These are phyloP conservation scores for Mnemiopsis leidyi DNA, from an alignment of 37 sponge, comb jelly and placozoan genomes.

Conservation along the genomic window DNA sequence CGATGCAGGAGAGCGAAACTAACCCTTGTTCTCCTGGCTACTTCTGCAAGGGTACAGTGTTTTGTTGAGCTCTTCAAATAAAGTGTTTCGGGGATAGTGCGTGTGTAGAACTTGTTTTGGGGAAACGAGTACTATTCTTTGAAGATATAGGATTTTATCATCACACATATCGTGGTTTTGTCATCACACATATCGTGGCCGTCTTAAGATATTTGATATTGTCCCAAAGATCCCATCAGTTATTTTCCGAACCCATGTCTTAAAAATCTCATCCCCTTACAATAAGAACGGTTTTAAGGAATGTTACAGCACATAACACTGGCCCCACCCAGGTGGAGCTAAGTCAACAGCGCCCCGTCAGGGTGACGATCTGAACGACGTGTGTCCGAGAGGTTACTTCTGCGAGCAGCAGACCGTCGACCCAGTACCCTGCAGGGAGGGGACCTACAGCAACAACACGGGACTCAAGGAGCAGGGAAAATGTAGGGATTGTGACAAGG, in stretches of 20 bases:
- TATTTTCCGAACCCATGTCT: too few relatives aligned
- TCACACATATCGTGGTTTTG: too few relatives aligned
- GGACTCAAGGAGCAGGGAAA: background rate
- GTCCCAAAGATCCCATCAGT: too few relatives aligned
- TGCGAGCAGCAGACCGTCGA: background rate
- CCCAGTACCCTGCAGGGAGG: conserved; percentile 51
- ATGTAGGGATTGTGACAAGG: background rate
- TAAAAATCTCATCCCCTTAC: too few relatives aligned
- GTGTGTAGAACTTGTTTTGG: background rate
- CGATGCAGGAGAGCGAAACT: background rate
- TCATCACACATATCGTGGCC: too few relatives aligned
- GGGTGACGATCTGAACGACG: background rate
- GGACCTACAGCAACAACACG: conserved; percentile 52
- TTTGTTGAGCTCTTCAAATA: background rate
- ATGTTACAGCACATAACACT: too few relatives aligned
- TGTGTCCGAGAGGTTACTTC: conserved; percentile 49
- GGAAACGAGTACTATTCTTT: too few relatives aligned
- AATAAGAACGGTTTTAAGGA: too few relatives aligned
- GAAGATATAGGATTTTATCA: too few relatives aligned
- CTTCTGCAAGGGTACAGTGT: background rate
- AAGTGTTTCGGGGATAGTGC: background rate
- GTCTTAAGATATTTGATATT: too few relatives aligned
- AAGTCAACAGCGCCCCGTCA: background rate
- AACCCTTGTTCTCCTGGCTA: background rate
- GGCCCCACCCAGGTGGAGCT: conserved; percentile 12